Evolutionary conservation across 2,113 vertebrate genomes (phyloP).

Genomic region (Lamprotornis superbus): DNA sequence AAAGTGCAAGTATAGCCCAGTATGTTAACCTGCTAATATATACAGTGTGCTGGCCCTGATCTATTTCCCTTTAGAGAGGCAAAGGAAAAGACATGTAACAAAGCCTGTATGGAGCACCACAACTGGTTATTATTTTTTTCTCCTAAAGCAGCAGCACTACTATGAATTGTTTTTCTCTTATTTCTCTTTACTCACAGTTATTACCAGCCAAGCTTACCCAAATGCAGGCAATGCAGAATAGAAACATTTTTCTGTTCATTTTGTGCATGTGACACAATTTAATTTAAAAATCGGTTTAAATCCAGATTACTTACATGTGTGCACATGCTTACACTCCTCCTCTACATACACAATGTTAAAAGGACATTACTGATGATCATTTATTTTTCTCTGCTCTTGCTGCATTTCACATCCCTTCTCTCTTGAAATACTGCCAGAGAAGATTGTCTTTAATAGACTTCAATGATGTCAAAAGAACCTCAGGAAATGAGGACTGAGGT

Average conservation of each 20-base stretch:
- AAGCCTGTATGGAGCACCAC: not conserved
- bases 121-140: not conserved
- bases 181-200: not conserved
- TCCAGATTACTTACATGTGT: conserved; percentile 43
- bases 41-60: conserved; percentile 28
- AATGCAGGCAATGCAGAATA: not conserved
- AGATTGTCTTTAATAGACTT: conserved; percentile 44
- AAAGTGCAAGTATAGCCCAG: conserved; percentile 51
- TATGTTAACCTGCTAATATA: conserved; percentile 51
- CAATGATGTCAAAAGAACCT: conserved; percentile 32
- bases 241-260: not conserved
- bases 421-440: conserved; percentile 41
- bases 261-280: conserved; percentile 40
- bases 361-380: conserved; percentile 24
- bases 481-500: conserved; percentile 56
- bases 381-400: conserved; percentile 49
- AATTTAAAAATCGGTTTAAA: conserved; percentile 18
- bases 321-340: not conserved
- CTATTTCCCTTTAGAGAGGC: not conserved
- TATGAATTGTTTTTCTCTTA: not conserved
- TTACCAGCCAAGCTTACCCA: not conserved
- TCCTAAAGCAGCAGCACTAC: not conserved
- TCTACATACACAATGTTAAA: not conserved
- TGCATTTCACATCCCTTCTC: conserved; percentile 38
- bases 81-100: not conserved